phyloP scores from a whole-genome alignment of 37 sponge, comb jelly and placozoan genomes.

The Halisarca cf. caerulea region DNA sequence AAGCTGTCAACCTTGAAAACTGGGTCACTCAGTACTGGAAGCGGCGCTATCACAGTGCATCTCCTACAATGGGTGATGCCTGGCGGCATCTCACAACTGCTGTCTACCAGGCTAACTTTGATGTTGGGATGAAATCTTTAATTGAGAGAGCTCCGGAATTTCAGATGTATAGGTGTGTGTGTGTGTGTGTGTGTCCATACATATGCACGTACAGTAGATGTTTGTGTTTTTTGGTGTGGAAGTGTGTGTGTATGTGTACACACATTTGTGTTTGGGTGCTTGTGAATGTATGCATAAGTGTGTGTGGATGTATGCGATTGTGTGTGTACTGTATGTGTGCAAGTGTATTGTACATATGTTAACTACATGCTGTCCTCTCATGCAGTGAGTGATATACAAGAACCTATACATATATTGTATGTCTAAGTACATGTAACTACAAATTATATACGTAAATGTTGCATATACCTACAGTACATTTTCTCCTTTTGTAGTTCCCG shows the following conservation, averaged over 20 bases:
- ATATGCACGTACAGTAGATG: not conserved
- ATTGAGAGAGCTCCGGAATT: conserved; percentile 31
- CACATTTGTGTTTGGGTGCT: not conserved
- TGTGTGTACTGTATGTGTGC: not conserved
- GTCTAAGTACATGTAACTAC: too few species aligned
- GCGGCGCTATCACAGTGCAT: conserved; percentile 24
- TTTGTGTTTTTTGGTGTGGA: too few species aligned
- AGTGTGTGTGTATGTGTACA: not conserved
- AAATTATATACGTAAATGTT: too few species aligned
- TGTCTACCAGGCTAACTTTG: conserved; percentile 12
- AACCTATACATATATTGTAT: too few species aligned
- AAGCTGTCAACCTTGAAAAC: not conserved
- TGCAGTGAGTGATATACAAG: too few species aligned
- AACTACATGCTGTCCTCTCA: too few species aligned
- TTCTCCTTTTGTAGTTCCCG: not conserved
- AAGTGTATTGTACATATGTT: too few species aligned
- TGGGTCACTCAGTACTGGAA: conserved; percentile 9
- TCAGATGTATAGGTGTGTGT: not conserved
- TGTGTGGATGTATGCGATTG: too few species aligned
- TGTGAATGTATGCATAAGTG: not conserved
- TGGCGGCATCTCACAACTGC: not conserved
- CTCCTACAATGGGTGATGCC: not conserved
- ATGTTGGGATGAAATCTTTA: not conserved
- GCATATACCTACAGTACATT: too few species aligned
- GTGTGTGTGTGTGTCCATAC: not conserved